phyloP scores from a whole-genome alignment of 2,113 vertebrate genomes.

The Oreochromis tanganicae region DNA sequence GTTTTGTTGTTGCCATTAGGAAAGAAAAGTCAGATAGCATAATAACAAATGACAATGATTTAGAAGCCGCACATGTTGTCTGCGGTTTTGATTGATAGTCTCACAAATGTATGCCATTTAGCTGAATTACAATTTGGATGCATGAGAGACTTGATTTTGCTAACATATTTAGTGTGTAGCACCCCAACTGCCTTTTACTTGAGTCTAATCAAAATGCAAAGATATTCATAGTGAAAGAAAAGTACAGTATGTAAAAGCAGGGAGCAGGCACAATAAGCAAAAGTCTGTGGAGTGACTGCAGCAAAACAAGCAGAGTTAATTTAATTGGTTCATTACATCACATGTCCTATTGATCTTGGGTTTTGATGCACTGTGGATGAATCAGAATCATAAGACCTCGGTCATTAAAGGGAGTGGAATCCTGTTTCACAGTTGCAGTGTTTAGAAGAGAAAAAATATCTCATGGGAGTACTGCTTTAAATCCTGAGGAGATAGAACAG shows the following conservation, averaged over 20 bases:
- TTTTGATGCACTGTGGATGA: conserved; percentile 17
- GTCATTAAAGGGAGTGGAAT: not conserved
- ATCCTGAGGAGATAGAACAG: not conserved
- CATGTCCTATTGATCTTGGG: conserved; percentile 17
- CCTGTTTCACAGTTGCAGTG: not conserved
- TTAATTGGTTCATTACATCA: conserved; percentile 36
- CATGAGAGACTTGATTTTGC: not conserved
- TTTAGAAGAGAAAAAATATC: not conserved
- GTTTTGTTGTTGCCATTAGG: not conserved
- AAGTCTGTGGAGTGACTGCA: not conserved
- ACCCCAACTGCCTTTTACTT: not conserved
- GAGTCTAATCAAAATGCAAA: conserved; percentile 32
- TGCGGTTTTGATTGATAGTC: not conserved
- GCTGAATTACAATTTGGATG: conserved; percentile 6
- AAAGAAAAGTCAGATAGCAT: conserved; percentile 3
- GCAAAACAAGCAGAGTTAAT: conserved; percentile 20
- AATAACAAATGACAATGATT: conserved; percentile 14
- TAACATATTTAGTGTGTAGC: conserved; percentile 5
- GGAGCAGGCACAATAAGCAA: not conserved
- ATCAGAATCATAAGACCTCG: conserved; percentile 38
- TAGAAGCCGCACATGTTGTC: not conserved
- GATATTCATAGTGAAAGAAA: conserved; percentile 25
- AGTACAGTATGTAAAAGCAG: conserved; percentile 11
- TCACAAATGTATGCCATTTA: not conserved
- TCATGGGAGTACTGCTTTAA: not conserved